phyloP scores from a whole-genome alignment of 2,797 vertebrate species.

The Anableps anableps region DNA sequence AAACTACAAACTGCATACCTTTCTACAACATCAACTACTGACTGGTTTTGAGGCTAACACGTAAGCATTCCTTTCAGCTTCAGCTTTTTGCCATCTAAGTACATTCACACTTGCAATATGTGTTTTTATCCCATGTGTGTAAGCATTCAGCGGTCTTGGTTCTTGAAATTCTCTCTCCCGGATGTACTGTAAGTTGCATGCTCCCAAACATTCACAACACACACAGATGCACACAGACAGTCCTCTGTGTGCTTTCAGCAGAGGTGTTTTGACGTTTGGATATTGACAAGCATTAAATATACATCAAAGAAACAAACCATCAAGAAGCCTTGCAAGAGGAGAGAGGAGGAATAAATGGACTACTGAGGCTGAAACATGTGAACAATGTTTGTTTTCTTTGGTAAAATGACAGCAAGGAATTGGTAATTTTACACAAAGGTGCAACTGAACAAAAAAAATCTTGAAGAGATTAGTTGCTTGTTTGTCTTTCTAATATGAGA shows the following conservation, averaged over 20 bases:
- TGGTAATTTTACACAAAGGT: conserved; percentile 14
- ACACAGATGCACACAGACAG: conserved; percentile 1
- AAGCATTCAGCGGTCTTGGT: neutral
- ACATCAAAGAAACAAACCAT: conserved; percentile 58
- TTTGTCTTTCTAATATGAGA: conserved; percentile 16
- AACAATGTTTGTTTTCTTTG: neutral
- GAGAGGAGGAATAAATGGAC: conserved; percentile 5
- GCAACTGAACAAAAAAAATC: conserved; percentile 23
- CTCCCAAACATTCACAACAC: neutral
- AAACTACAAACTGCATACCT: conserved; percentile 50
- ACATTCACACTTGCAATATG: neutral
- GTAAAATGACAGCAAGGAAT: conserved; percentile 5
- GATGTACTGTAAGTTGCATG: neutral
- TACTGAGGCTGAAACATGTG: conserved; percentile 11
- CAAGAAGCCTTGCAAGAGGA: conserved; percentile 23
- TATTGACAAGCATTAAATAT: conserved; percentile 69
- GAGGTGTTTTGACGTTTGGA: conserved; percentile 50
- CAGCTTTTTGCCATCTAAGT: neutral
- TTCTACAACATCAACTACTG: conserved; percentile 54
- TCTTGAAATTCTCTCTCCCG: conserved; percentile 4
- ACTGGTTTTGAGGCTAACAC: conserved; percentile 24
- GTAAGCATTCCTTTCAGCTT: neutral
- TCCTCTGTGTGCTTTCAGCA: conserved; percentile 32
- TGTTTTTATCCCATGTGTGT: neutral
- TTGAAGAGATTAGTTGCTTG: conserved; percentile 8